Evolutionary conservation across 1,140 invertebrate genomes (phyloP), one percentile per base, ranked within the genome.

Genomic region (Drosophila fuyamai): DNA sequence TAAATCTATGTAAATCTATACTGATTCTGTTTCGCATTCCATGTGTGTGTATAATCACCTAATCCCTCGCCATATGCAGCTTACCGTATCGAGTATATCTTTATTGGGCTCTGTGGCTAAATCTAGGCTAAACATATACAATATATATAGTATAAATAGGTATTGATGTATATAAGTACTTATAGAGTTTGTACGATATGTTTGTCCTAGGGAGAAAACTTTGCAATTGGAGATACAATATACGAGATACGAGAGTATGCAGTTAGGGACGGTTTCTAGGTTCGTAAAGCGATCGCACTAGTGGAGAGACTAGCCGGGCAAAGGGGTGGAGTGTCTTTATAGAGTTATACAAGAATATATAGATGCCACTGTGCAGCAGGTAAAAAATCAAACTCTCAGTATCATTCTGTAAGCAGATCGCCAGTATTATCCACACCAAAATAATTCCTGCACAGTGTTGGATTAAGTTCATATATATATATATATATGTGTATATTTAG

Each of bases 131-230:
- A 66, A 66, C 54, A 76, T 63, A 57, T 76, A 76, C 62, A 76
- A 38, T 70, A 70, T 57, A 51, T 65, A 43, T 75, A 53, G 47
- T 74, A 53, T 51, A 80, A 44, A 61, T 67, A 77, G 43, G 65
- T 70, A 46, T 79, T 61, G 32, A 71, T 79, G 65, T 79, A 62
- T 61, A 54, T 77, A 79, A 76, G 73, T 80, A 86, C 70, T 75
- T 89, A 67, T 83, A 74, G 65, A 80, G 84, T 88, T 88, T 88
- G 84, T 88, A 88, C 84, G 84, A 88, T 88, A 88, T 88, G 84
- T 88, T 88, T 88, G 72, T 89, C 84, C 68, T 88, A 88, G 84
- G 84, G 84, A 61, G 40, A 65, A 65, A 65, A 65, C 40, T 29
- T 75, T 65, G 67, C 73, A 77, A 66, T 50, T 44, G 63, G 74